Conservation (phyloP, 2,797 vertebrate species). For the Pteronotus mesoamericanus region DNA sequence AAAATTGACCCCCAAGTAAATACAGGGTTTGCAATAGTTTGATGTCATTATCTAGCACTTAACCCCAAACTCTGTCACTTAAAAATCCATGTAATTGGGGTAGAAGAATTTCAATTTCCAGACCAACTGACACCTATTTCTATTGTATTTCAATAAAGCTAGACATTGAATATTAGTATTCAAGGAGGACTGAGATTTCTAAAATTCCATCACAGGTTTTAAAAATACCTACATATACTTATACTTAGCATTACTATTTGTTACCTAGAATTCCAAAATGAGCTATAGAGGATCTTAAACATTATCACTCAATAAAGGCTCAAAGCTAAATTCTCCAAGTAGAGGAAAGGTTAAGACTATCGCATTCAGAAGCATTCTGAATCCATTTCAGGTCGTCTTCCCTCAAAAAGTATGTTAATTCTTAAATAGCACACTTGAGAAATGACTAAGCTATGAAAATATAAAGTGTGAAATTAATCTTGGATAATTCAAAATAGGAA, state of each 20-base stretch:
- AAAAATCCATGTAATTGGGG: not conserved
- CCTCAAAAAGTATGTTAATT: not conserved
- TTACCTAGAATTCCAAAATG: conserved; percentile 9
- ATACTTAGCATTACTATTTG: not conserved
- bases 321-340: conserved; percentile 12
- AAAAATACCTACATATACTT: not conserved
- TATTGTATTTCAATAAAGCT: conserved; percentile 25
- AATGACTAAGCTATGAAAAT: not conserved
- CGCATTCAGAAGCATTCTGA: conserved; percentile 10
- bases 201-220: not conserved
- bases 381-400: conserved; percentile 23
- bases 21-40: not conserved
- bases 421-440: not conserved
- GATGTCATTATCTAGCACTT: not conserved
- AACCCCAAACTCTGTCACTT: not conserved
- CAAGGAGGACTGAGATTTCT: not conserved
- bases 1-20: not conserved
- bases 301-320: not conserved
- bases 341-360: not conserved
- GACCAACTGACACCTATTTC: not conserved
- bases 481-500: conserved; percentile 21
- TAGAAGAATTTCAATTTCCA: not conserved
- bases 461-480: conserved; percentile 30
- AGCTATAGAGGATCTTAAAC: not conserved
- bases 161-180: not conserved